phyloP scores from a whole-genome alignment of 2,888 invertebrate species.

The Lasioglossum lativentre region DNA sequence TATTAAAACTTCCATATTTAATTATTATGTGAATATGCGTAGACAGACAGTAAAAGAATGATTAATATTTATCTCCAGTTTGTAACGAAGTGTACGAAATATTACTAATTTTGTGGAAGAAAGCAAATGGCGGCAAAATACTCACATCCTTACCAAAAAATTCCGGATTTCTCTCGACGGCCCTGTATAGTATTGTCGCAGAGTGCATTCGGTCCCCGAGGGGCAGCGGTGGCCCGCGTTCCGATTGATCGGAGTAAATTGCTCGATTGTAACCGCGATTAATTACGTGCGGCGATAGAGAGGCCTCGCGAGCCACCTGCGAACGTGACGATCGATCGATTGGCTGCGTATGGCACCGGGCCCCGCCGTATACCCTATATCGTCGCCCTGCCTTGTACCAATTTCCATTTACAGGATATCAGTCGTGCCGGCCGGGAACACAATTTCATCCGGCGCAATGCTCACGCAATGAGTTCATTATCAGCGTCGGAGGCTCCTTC shows the following conservation, averaged over 20 bases:
- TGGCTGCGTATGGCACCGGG: slow-evolving; percentile 45
- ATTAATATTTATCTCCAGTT: too few relatives aligned
- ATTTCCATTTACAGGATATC: slow-evolving; percentile 70
- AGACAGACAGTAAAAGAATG: too few relatives aligned
- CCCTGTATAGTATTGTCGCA: background rate
- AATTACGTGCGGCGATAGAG: slow-evolving; percentile 55
- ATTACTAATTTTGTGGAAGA: too few relatives aligned
- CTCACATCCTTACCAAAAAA: too few relatives aligned
- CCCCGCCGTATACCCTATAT: slow-evolving; percentile 29
- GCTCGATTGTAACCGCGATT: slow-evolving; percentile 67
- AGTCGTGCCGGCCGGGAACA: slow-evolving; percentile 33
- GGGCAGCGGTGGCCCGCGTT: background rate
- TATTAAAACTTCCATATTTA: too few relatives aligned
- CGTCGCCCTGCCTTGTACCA: slow-evolving; percentile 61
- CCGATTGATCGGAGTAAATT: slow-evolving; percentile 59
- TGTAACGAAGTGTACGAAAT: too few relatives aligned
- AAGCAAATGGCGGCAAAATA: too few relatives aligned
- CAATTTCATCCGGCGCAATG: slow-evolving; percentile 40
- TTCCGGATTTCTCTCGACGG: background rate
- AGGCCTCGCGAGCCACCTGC: slow-evolving; percentile 56
- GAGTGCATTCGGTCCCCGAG: background rate
- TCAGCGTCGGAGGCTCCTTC: slow-evolving; percentile 28
- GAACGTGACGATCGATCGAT: slow-evolving; percentile 58
- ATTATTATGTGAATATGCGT: too few relatives aligned
- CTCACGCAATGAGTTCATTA: slow-evolving; percentile 46